Evolutionary conservation across 2,113 vertebrate species (phyloP).

Genomic region (Oreochromis spilurus): DNA sequence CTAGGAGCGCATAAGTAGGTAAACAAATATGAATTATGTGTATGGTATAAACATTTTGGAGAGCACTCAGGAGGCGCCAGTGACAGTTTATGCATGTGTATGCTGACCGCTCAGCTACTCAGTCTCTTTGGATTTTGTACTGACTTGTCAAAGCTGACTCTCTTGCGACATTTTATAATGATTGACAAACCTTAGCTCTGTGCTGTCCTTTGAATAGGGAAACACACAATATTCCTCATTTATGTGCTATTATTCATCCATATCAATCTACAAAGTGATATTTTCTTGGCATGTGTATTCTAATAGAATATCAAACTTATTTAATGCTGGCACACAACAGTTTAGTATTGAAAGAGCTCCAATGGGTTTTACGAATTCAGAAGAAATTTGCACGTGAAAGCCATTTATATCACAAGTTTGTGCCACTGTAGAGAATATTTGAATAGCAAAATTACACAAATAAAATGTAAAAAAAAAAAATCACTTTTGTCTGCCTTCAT

Average conservation of each 20-base stretch:
- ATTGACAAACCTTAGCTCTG: not conserved
- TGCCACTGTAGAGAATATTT: not conserved
- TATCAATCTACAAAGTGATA: not conserved
- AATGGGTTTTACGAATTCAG: not conserved
- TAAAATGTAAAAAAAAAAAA: not conserved
- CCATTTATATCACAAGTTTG: not conserved
- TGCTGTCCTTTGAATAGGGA: not conserved
- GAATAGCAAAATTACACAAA: not conserved
- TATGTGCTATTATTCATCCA: not conserved
- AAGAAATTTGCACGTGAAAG: not conserved
- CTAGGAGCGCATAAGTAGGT: conserved; percentile 48
- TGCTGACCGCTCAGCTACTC: not conserved
- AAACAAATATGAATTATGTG: conserved; percentile 62
- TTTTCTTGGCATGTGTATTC: not conserved
- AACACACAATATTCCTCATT: not conserved
- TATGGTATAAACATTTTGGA: conserved; percentile 43
- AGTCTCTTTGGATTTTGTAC: not conserved
- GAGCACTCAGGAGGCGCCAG: conserved; percentile 10
- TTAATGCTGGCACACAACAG: not conserved
- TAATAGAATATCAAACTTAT: not conserved
- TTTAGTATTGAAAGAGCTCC: not conserved
- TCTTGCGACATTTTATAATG: not conserved
- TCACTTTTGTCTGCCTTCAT: not conserved
- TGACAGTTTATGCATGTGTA: conserved; percentile 19
- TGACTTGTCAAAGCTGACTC: not conserved